Evolutionary conservation across 2,888 invertebrate species (phyloP).

Genomic region (Pseudanteris insignis): DNA sequence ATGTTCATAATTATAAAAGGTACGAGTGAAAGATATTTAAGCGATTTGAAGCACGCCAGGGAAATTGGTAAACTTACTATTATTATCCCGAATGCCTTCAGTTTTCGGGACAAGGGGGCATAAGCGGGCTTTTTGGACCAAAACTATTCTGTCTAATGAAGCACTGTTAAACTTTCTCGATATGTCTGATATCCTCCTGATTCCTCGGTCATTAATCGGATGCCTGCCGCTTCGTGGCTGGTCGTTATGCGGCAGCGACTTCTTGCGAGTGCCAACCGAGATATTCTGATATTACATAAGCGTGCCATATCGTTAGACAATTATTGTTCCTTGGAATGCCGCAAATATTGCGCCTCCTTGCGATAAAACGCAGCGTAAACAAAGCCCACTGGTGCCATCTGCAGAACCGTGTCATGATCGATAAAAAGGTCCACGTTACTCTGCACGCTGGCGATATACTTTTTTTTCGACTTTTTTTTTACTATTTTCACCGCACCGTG

Average conservation of each 20-base stretch:
- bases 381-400: constrained; percentile 9
- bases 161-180: constrained; percentile 59
- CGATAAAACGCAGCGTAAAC: constrained; percentile 16
- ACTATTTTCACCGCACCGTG: neutral
- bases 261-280: constrained; percentile 44
- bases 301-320: constrained; percentile 47
- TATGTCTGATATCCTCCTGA: constrained; percentile 49
- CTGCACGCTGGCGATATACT: too few relatives aligned
- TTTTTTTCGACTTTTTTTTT: neutral
- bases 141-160: constrained; percentile 60
- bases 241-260: constrained; percentile 30
- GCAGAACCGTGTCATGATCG: constrained; percentile 2
- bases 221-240: constrained; percentile 34
- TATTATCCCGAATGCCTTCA: constrained; percentile 39
- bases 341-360: constrained; percentile 21
- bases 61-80: constrained; percentile 35
- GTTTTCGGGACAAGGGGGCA: constrained; percentile 31
- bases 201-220: constrained; percentile 47
- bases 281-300: constrained; percentile 53
- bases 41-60: constrained; percentile 21
- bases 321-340: constrained; percentile 57
- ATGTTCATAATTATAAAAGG: too few relatives aligned
- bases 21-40: constrained; percentile 38
- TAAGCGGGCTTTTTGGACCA: constrained; percentile 29
- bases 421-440: too few relatives aligned